A percentile compares a stretch with the other conserved stretches of the same genome.
Conservation (phyloP, 2,888 invertebrate genomes). For the Phania funesta region DNA sequence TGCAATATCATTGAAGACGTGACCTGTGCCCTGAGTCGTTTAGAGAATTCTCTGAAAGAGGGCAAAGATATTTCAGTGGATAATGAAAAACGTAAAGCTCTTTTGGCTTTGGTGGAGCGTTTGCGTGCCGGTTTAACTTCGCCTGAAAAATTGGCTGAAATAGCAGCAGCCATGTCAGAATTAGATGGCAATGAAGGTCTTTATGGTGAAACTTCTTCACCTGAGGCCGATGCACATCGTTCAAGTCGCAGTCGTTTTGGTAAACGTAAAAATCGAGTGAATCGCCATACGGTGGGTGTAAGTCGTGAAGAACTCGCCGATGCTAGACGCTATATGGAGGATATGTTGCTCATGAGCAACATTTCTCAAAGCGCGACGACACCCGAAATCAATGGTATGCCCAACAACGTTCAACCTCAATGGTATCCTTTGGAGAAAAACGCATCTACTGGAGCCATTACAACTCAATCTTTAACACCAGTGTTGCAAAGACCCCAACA, state of each 20-base stretch:
- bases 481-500: slow-evolving; percentile 77
- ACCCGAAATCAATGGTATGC: slow-evolving; percentile 71
- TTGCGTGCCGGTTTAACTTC: slow-evolving; percentile 83
- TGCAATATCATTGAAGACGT: slow-evolving; percentile 88
- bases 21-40: slow-evolving; percentile 87
- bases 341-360: slow-evolving; percentile 81
- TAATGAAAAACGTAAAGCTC: slow-evolving; percentile 82
- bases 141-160: slow-evolving; percentile 75
- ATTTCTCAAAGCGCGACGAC: slow-evolving; percentile 73
- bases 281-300: slow-evolving; percentile 91
- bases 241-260: slow-evolving; percentile 81
- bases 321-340: slow-evolving; percentile 88
- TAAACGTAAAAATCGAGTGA: slow-evolving; percentile 84
- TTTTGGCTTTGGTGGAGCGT: slow-evolving; percentile 86
- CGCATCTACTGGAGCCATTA: slow-evolving; percentile 81
- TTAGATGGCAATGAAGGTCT: slow-evolving; percentile 50
- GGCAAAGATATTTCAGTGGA: slow-evolving; percentile 81
- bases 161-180: slow-evolving; percentile 66
- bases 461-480: slow-evolving; percentile 59
- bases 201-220: slow-evolving; percentile 73
- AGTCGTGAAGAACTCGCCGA: slow-evolving; percentile 90
- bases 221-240: slow-evolving; percentile 76
- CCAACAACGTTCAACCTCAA: slow-evolving; percentile 73
- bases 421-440: slow-evolving; percentile 79
- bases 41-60: slow-evolving; percentile 87